Evolutionary conservation across 2,113 vertebrate genomes (phyloP).

Genomic region (Carassius auratus): DNA sequence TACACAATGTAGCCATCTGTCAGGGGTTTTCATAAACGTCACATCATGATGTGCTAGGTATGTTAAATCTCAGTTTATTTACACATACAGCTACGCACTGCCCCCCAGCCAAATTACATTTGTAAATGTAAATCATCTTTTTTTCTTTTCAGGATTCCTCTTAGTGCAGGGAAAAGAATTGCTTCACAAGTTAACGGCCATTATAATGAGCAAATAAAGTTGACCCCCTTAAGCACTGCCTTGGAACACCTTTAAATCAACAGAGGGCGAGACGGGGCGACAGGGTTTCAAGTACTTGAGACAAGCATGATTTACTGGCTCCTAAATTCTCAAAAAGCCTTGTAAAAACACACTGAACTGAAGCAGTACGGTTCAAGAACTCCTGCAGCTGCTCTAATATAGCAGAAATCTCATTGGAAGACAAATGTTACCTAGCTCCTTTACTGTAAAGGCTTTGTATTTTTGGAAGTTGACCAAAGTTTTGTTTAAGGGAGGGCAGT

Average conservation of each 20-base stretch:
- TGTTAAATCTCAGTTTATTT: constrained; percentile 72
- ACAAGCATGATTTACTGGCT: constrained; percentile 69
- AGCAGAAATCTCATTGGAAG: neutral
- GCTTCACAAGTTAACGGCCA: constrained; percentile 64
- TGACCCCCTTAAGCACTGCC: constrained; percentile 37
- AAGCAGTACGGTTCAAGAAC: neutral
- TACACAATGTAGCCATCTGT: constrained; percentile 66
- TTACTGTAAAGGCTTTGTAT: neutral
- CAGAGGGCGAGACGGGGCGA: constrained; percentile 17
- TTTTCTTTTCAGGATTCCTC: constrained; percentile 39
- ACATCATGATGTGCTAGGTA: constrained; percentile 60
- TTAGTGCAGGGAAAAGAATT: constrained; percentile 61
- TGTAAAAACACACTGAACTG: constrained; percentile 14
- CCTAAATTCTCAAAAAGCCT: constrained; percentile 1
- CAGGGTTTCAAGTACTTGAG: constrained; percentile 58
- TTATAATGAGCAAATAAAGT: constrained; percentile 66
- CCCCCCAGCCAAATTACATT: constrained; percentile 44
- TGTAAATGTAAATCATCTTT: constrained; percentile 43
- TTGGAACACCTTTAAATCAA: constrained; percentile 67
- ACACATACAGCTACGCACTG: constrained; percentile 56
- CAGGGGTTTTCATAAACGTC: constrained; percentile 72
- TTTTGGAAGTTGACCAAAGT: neutral
- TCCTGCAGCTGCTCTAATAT: constrained; percentile 7
- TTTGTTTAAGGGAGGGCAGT: neutral
- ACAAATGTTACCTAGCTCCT: neutral